phyloP scores from a whole-genome alignment of 1,140 invertebrate species.

The Aphis craccivora region DNA sequence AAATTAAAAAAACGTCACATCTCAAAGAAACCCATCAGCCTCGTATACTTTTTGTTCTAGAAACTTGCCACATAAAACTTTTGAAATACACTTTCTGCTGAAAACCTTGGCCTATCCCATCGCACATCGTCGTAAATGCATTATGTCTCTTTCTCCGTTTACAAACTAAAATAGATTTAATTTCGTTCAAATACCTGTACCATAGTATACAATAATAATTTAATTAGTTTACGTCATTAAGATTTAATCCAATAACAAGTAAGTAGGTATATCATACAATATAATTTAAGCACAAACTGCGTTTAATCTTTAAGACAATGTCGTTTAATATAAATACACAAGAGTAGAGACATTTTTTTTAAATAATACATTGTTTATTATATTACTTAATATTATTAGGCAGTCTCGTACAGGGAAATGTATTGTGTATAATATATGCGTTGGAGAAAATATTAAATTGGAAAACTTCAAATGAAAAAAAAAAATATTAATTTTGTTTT shows the following conservation, averaged over 20 bases:
- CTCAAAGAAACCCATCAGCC: background rate
- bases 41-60: background rate
- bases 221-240: background rate
- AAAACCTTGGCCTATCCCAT: background rate
- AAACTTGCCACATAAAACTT: background rate
- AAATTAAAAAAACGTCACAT: background rate
- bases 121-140: background rate
- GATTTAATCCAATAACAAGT: background rate
- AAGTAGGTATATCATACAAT: background rate
- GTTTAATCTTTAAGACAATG: background rate
- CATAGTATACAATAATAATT: background rate
- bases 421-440: background rate
- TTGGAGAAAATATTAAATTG: background rate
- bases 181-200: background rate
- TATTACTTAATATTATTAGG: background rate
- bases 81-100: background rate
- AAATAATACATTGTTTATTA: background rate
- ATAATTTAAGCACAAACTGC: background rate
- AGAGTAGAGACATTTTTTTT: background rate
- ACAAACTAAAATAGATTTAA: background rate
- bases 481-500: slow-evolving; percentile 20
- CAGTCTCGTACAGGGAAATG: background rate
- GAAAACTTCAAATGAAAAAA: slow-evolving; percentile 1
- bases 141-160: background rate
- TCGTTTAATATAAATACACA: background rate